A percentile compares a stretch with the other conserved stretches of the same genome.
Evolutionary conservation across 2,113 vertebrate genomes (phyloP).

Genomic region (Hipposideros armiger): DNA sequence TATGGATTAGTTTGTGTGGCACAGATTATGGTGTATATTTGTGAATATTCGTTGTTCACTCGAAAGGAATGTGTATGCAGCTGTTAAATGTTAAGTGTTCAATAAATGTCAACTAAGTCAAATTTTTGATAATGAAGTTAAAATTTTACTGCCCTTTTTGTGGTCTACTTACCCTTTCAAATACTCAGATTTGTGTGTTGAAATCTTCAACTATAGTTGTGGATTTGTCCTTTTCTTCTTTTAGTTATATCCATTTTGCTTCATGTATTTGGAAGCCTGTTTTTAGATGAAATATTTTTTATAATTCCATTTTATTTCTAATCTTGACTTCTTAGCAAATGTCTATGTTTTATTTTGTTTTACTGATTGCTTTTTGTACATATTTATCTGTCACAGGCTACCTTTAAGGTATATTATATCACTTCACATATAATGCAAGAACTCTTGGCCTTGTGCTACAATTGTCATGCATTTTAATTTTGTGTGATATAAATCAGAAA

Average conservation of each 20-base stretch:
- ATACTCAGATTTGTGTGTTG: neutral
- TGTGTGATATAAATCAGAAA: neutral
- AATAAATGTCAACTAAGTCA: neutral
- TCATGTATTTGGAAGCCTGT: neutral
- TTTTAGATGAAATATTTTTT: neutral
- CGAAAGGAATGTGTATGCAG: neutral
- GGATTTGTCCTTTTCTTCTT: constrained; percentile 5
- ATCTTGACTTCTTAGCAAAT: neutral
- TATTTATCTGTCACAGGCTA: neutral
- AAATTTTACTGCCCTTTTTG: constrained; percentile 5
- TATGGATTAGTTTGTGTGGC: neutral
- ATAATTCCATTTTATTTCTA: constrained; percentile 1
- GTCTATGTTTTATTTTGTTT: neutral
- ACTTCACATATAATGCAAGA: neutral
- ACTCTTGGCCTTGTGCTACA: neutral
- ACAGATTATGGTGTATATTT: neutral
- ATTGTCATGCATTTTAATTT: constrained; percentile 1
- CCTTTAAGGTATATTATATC: neutral
- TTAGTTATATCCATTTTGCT: neutral
- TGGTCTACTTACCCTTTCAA: neutral
- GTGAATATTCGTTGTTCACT: constrained; percentile 27
- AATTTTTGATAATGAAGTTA: constrained; percentile 7
- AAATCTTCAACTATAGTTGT: neutral
- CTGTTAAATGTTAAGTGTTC: neutral
- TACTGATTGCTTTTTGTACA: neutral